phyloP scores from a whole-genome alignment of 2,888 invertebrate genomes.

The Xanthorhoe spadicearia region DNA sequence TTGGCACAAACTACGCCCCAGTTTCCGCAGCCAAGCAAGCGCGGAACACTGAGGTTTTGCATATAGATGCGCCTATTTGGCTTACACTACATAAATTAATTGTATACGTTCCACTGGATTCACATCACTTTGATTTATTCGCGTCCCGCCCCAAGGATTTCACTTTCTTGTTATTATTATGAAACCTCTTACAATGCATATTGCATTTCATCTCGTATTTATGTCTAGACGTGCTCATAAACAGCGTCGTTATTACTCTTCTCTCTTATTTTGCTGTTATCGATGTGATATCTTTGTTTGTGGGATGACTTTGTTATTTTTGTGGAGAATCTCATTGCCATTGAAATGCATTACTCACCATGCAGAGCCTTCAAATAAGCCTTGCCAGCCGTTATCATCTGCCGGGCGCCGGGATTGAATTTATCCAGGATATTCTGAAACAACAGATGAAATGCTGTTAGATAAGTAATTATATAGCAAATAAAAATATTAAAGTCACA shows the following conservation, averaged over 20 bases:
- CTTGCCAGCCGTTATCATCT: conserved; percentile 97
- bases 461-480: conserved; percentile 5
- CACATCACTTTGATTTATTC: conserved; percentile 63
- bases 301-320: conserved; percentile 15
- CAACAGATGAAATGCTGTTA: conserved; percentile 53
- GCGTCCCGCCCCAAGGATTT: conserved; percentile 46
- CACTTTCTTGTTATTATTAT: conserved; percentile 49
- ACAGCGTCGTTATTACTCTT: conserved; percentile 29
- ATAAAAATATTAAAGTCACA: conserved; percentile 3
- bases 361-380: conserved; percentile 97
- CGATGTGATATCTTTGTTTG: conserved; percentile 28
- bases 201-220: conserved; percentile 39
- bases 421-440: conserved; percentile 98
- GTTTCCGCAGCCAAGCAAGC: conserved; percentile 78
- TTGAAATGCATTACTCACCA: conserved; percentile 86
- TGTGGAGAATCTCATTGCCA: conserved; percentile 20
- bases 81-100: conserved; percentile 81
- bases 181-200: conserved; percentile 37
- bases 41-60: conserved; percentile 76
- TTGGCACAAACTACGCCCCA: conserved; percentile 81
- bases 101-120: conserved; percentile 73
- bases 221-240: conserved; percentile 43
- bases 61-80: conserved; percentile 82
- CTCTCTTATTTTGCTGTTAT: conserved; percentile 22
- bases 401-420: conserved; percentile 97